Evolutionary conservation across 2,113 vertebrate genomes (phyloP).

Genomic region (Myotis yumanensis): DNA sequence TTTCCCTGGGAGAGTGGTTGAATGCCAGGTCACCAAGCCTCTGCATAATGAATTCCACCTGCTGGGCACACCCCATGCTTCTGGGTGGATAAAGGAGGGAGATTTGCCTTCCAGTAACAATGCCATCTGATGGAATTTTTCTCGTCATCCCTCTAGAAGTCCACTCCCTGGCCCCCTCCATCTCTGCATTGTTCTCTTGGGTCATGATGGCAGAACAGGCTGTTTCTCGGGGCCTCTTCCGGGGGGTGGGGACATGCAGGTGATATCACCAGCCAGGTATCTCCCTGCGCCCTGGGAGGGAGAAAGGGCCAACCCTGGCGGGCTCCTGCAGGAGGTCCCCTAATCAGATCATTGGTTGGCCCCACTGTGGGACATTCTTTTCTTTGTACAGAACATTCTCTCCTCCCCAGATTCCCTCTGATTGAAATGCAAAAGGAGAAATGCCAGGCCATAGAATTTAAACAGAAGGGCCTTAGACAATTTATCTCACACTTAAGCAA

Average conservation of each 20-base stretch:
- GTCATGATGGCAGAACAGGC: neutral
- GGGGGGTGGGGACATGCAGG: neutral
- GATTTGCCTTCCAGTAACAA: neutral
- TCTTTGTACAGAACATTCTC: slow-evolving; percentile 60
- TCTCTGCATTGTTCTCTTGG: neutral
- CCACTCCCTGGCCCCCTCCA: neutral
- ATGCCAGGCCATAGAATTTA: slow-evolving; percentile 67
- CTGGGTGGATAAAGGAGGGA: neutral
- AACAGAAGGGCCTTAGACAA: slow-evolving; percentile 73
- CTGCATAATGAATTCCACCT: slow-evolving; percentile 71
- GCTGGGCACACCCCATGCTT: slow-evolving; percentile 31
- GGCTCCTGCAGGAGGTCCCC: neutral
- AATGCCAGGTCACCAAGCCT: slow-evolving; percentile 60
- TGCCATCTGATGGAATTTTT: slow-evolving; percentile 18
- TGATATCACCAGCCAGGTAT: neutral
- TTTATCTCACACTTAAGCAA: slow-evolving; percentile 79
- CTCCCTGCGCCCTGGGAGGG: neutral
- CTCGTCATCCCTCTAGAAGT: neutral
- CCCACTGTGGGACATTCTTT: slow-evolving; percentile 43
- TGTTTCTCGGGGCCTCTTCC: neutral
- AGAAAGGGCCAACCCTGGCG: no score
- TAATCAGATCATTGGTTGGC: slow-evolving; percentile 36
- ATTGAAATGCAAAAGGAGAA: slow-evolving; percentile 46
- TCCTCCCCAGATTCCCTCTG: slow-evolving; percentile 42
- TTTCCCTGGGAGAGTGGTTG: slow-evolving; percentile 35